These are phyloP conservation scores for Poecile atricapillus DNA, from an alignment of 2,113 vertebrate species.

Conservation along the genomic window DNA sequence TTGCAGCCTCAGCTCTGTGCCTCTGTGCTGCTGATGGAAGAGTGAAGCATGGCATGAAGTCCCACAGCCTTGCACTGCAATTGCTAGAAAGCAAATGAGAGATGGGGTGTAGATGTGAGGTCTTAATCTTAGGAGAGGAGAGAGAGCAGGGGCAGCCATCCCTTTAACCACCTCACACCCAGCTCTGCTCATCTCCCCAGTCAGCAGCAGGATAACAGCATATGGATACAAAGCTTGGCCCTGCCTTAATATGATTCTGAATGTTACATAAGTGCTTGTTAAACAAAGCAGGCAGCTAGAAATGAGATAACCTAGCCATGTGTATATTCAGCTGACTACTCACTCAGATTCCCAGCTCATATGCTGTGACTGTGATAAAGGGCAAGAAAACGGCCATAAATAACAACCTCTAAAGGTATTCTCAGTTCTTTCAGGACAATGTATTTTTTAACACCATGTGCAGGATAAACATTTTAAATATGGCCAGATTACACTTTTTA, in stretches of 20 bases:
- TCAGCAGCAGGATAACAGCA: background rate
- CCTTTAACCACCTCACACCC: background rate
- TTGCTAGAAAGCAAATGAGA: background rate
- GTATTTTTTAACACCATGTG: background rate
- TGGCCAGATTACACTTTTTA: background rate
- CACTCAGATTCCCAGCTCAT: background rate
- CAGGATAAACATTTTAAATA: background rate
- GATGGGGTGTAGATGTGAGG: background rate
- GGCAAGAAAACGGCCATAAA: background rate
- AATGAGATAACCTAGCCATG: slow-evolving; percentile 38
- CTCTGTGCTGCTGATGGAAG: background rate
- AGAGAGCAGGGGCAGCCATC: background rate
- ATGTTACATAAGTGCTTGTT: slow-evolving; percentile 18
- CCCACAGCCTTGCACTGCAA: background rate
- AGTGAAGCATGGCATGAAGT: accelerated
- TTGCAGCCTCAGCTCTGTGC: background rate
- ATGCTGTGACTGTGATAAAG: background rate
- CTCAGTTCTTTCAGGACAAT: background rate
- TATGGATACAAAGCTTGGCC: background rate
- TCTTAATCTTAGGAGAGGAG: background rate
- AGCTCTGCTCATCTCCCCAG: background rate
- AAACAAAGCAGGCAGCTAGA: slow-evolving; percentile 51
- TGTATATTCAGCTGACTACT: slow-evolving; percentile 36
- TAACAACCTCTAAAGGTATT: background rate
- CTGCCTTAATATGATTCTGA: background rate